A percentile compares a stretch with the other conserved stretches of the same genome.
phyloP scores from a whole-genome alignment of 2,888 invertebrate genomes.

The Plemyria rubiginata region DNA sequence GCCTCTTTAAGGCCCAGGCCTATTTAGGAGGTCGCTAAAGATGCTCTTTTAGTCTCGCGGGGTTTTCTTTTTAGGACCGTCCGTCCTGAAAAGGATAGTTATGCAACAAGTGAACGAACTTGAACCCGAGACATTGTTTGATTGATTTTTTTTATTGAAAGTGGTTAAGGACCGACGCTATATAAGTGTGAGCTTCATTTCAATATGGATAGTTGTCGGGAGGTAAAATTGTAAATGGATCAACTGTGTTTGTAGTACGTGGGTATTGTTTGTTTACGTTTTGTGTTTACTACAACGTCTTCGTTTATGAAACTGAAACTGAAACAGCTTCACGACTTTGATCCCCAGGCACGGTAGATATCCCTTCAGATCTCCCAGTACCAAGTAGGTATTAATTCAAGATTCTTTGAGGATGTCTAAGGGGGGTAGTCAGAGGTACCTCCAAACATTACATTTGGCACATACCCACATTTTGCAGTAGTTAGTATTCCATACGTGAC shows the following conservation, averaged over 20 bases:
- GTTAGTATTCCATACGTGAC: too few relatives aligned
- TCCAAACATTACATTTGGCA: too few relatives aligned
- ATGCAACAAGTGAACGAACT: conserved; percentile 52
- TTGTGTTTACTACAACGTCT: not conserved
- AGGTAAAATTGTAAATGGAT: conserved; percentile 7
- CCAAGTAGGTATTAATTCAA: too few relatives aligned
- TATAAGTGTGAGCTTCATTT: conserved; percentile 28
- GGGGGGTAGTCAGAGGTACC: too few relatives aligned
- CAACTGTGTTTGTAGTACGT: conserved; percentile 3
- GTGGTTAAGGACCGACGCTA: conserved; percentile 39
- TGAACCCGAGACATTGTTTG: conserved; percentile 34
- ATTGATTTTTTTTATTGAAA: conserved; percentile 42
- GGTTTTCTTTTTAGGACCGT: conserved; percentile 68
- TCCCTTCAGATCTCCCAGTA: too few relatives aligned
- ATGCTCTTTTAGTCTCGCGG: conserved; percentile 64
- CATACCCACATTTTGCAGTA: too few relatives aligned
- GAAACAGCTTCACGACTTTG: too few relatives aligned
- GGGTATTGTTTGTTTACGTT: not conserved
- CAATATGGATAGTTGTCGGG: conserved; percentile 27
- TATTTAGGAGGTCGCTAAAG: conserved; percentile 66
- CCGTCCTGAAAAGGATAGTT: conserved; percentile 57
- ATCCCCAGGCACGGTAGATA: too few relatives aligned
- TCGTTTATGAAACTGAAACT: too few relatives aligned
- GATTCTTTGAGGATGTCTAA: too few relatives aligned
- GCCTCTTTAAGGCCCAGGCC: conserved; percentile 64